These are phyloP conservation scores for Lamellibrachia columna DNA, from an alignment of 2,888 invertebrate species.

Conservation along the genomic window DNA sequence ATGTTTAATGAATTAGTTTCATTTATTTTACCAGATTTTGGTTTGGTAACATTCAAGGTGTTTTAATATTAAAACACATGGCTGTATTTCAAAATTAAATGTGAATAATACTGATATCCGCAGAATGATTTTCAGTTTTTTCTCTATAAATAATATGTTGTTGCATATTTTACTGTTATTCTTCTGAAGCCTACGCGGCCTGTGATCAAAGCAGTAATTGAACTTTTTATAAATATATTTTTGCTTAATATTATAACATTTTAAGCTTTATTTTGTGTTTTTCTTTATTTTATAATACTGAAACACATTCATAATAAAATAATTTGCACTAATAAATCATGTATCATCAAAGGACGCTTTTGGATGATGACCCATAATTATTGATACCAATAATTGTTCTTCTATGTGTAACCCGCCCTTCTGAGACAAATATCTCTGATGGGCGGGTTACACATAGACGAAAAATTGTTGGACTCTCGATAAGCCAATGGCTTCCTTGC, in stretches of 20 bases:
- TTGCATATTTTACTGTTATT: not conserved
- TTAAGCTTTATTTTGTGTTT: not conserved
- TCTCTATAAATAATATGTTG: not conserved
- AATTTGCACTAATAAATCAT: too few species aligned
- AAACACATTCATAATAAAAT: too few species aligned
- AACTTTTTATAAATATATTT: not conserved
- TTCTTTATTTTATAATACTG: too few species aligned
- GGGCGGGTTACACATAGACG: too few species aligned
- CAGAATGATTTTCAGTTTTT: not conserved
- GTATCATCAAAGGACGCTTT: too few species aligned
- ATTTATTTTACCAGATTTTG: not conserved
- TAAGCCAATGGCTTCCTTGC: too few species aligned
- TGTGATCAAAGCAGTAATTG: not conserved
- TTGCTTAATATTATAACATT: not conserved
- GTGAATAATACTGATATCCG: conserved; percentile 23
- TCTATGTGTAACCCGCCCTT: too few species aligned
- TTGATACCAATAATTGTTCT: too few species aligned
- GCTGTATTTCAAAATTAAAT: not conserved
- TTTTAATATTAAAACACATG: not conserved
- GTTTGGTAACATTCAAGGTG: not conserved
- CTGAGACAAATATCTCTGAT: too few species aligned
- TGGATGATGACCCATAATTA: too few species aligned
- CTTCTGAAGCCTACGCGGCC: not conserved
- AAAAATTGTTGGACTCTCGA: too few species aligned
- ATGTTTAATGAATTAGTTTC: not conserved